Percentiles rank a stretch among this genome's conserved stretches.
These are phyloP conservation scores for Cynopterus brachyotis DNA, from an alignment of 2,113 vertebrate species.

Conservation along the genomic window DNA sequence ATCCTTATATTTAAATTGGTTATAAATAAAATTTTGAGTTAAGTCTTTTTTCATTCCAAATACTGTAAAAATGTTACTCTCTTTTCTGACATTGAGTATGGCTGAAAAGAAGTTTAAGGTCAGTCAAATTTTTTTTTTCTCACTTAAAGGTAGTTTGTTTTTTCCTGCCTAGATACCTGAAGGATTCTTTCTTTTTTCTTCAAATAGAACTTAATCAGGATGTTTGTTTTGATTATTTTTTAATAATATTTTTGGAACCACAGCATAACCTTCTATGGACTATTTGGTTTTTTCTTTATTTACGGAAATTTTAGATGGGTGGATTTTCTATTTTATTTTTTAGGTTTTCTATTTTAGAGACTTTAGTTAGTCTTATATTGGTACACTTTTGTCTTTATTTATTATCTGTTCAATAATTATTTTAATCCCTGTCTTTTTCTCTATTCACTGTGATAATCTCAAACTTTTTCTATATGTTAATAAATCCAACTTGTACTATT, in stretches of 20 bases:
- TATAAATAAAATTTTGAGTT: conserved; percentile 29
- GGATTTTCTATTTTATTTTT: background rate
- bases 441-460: background rate
- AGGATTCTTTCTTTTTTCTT: conserved; percentile 10
- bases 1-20: background rate
- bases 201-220: background rate
- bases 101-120: background rate
- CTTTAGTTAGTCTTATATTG: background rate
- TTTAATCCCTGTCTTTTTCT: background rate
- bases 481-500: background rate
- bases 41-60: background rate
- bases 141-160: background rate
- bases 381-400: background rate
- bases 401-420: background rate
- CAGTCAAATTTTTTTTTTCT: background rate
- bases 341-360: background rate
- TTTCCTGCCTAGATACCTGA: background rate
- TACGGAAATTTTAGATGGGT: background rate
- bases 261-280: background rate
- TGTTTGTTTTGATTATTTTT: background rate
- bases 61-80: conserved; percentile 14
- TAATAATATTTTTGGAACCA: background rate
- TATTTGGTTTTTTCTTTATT: background rate
- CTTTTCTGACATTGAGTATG: background rate
- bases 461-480: background rate